These are phyloP conservation scores for Melitaea athalia DNA, from an alignment of 2,888 invertebrate species.

Conservation along the genomic window DNA sequence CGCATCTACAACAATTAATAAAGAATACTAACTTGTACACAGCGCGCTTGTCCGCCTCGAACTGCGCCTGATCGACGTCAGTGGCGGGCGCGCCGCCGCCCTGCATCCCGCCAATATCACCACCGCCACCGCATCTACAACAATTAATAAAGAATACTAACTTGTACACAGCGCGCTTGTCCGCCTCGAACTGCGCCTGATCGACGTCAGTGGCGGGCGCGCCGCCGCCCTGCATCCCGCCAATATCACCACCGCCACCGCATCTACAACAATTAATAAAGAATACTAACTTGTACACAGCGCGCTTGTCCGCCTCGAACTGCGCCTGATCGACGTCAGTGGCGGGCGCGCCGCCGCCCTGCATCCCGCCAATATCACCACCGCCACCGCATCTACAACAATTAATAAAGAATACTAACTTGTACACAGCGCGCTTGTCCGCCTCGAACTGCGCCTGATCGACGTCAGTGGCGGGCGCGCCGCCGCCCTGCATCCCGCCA, in stretches of 20 bases:
- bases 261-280: no score
- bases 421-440: constrained; percentile 93
- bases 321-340: constrained; percentile 86
- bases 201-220: constrained; percentile 78
- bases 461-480: constrained; percentile 79
- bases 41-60: constrained; percentile 93
- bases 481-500: constrained; percentile 81
- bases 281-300: constrained; percentile 89
- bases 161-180: constrained; percentile 94
- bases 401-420: no score
- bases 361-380: constrained; percentile 80
- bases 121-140: constrained; percentile 68
- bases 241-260: constrained; percentile 75
- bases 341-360: constrained; percentile 81
- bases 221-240: constrained; percentile 81
- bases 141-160: no score
- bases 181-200: constrained; percentile 93
- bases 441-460: constrained; percentile 93
- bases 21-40: constrained; percentile 89
- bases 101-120: constrained; percentile 81
- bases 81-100: constrained; percentile 79
- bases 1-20: constrained; percentile 70
- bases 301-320: constrained; percentile 93
- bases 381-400: constrained; percentile 68
- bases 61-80: constrained; percentile 87